Evolutionary conservation across 2,113 vertebrate species (phyloP).

Genomic region (Melanocharis versteri): DNA sequence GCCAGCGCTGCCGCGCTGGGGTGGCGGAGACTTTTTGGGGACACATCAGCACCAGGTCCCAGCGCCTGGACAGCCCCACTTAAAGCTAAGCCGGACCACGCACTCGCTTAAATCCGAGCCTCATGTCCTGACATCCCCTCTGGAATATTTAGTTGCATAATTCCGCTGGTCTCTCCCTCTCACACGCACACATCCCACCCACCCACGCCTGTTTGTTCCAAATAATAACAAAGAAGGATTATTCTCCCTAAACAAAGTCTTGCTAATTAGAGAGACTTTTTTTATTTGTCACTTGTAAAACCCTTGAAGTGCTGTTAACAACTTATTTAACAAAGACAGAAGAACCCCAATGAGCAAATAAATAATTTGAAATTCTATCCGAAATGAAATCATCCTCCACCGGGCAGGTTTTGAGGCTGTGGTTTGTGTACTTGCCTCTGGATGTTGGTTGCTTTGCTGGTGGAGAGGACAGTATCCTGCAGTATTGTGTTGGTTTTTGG

Average conservation of each 20-base stretch:
- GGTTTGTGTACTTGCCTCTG: neutral
- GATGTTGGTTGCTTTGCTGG: neutral
- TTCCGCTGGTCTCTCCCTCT: neutral
- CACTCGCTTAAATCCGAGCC: accelerated
- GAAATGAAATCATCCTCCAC: neutral
- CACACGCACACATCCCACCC: neutral
- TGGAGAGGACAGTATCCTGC: neutral
- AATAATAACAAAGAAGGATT: neutral
- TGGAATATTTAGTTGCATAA: neutral
- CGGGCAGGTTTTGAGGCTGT: neutral
- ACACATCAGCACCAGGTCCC: too few species aligned
- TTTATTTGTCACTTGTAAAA: neutral
- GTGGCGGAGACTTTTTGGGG: too few species aligned
- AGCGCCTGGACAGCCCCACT: accelerated
- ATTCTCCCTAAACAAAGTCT: slow-evolving; percentile 14
- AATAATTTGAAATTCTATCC: neutral
- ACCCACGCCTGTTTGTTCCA: neutral
- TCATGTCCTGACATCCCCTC: neutral
- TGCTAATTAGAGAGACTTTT: neutral
- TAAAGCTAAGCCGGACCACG: neutral
- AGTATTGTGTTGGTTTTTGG: neutral
- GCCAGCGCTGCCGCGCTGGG: too few species aligned
- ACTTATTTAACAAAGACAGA: neutral
- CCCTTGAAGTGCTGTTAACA: neutral
- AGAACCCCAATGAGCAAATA: neutral